Percentiles rank a stretch among this genome's conserved stretches.
Evolutionary conservation across 64 coral and sea anemone genomes (phyloP).

Genomic region (Dendronephthya gigantea): DNA sequence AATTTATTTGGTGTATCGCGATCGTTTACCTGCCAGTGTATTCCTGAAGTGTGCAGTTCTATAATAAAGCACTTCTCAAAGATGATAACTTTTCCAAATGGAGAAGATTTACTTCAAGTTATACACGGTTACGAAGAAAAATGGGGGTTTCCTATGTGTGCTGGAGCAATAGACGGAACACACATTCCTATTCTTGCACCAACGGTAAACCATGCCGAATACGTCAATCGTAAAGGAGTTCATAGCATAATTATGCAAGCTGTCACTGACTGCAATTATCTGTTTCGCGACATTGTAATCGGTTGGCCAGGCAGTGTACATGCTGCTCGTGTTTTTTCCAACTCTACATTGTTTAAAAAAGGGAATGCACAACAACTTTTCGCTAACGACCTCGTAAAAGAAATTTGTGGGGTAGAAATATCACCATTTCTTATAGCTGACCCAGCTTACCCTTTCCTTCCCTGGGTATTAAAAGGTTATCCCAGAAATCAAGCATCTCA

Average conservation of each 20-base stretch:
- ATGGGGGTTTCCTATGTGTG: constrained; percentile 43
- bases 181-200: not conserved
- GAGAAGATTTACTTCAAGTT: constrained; percentile 31
- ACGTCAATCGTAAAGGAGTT: constrained; percentile 42
- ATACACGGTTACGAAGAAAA: constrained; percentile 20
- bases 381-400: not conserved
- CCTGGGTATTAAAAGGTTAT: too few relatives aligned
- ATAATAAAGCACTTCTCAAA: not conserved
- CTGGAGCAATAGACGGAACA: too few relatives aligned
- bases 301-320: constrained; percentile 55
- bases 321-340: constrained; percentile 15
- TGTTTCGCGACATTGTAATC: constrained; percentile 39
- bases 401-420: not conserved
- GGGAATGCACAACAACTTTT: not conserved
- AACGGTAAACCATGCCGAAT: constrained; percentile 15
- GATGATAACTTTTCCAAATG: constrained; percentile 24
- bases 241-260: constrained; percentile 40
- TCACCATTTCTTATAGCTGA: not conserved
- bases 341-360: not conserved
- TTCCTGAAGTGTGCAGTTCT: constrained; percentile 1
- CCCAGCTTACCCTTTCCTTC: not conserved
- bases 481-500: too few relatives aligned
- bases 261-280: constrained; percentile 21
- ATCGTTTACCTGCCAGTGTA: constrained; percentile 23
- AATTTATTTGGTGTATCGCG: constrained; percentile 29